Percentiles rank a stretch among this genome's conserved stretches.
These are phyloP conservation scores for Anodontia alba DNA, from an alignment of 2,888 invertebrate genomes.

Conservation along the genomic window DNA sequence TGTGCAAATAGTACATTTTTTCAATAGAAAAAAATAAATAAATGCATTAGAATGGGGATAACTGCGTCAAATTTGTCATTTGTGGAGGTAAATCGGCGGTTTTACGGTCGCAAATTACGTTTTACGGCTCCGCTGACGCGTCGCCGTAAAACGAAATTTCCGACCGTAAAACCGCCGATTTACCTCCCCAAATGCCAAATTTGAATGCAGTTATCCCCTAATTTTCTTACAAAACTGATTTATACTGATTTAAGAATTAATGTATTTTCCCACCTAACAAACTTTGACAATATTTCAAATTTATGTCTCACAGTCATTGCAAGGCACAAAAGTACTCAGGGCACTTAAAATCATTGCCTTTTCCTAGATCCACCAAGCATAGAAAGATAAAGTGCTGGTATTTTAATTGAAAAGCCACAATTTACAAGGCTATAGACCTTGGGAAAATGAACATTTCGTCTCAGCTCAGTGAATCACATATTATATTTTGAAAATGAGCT, in stretches of 20 bases:
- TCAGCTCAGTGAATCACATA: background rate
- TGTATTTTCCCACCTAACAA: background rate
- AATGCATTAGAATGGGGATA: too few species aligned
- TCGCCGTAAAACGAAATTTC: too few species aligned
- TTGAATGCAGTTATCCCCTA: too few species aligned
- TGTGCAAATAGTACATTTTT: too few species aligned
- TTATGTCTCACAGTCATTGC: background rate
- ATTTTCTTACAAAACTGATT: background rate
- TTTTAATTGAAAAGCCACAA: constrained; percentile 1
- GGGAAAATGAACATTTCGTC: background rate
- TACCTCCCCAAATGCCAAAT: too few species aligned
- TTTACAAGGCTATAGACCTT: background rate
- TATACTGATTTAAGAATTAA: background rate
- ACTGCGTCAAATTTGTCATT: too few species aligned
- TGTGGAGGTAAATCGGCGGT: too few species aligned
- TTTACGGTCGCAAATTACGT: too few species aligned
- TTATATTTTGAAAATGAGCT: too few species aligned
- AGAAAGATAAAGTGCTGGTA: background rate
- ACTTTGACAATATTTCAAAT: constrained; percentile 3
- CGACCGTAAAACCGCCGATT: too few species aligned
- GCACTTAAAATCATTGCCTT: background rate
- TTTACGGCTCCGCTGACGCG: too few species aligned
- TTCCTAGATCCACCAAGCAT: background rate
- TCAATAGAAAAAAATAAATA: too few species aligned
- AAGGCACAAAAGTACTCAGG: background rate